Evolutionary conservation across 2,797 vertebrate species (phyloP), one percentile per base, ranked within the genome.

Genomic region (Spheniscus humboldti): DNA sequence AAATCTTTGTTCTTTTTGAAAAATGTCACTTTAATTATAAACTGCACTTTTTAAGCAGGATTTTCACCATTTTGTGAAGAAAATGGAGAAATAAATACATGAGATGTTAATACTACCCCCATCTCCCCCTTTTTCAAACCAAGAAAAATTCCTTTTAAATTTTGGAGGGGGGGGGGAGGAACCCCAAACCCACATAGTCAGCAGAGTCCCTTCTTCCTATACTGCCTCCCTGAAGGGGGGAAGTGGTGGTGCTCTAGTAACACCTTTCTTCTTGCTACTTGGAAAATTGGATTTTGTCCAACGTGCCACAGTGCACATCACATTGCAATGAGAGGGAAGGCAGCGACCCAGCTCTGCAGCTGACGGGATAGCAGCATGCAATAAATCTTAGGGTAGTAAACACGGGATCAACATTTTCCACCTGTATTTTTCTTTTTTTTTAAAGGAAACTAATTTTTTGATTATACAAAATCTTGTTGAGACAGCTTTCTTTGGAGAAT

Each of bases 221-320:
- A 2, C 11, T 6, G 22, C 22, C 31, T 7, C 25, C 24, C 3
- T 2, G 3, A 13, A 13, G 55, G 17, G 35, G 37, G 11, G 48
- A 33, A 25, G 63, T 0, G 18, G 9, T 45, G 48, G 18, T 10
- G 2, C 18, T 23, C 27, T 6, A 10, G 39, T 23, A 33, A 56
- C 48, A 33, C 31, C n/a, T 68, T 60, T 35, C 55, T 53, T 16
- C 53, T 47, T 28, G 15, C 39, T 47, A 12, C 47, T 48, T 19
- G 47, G 75, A 47, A 53, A 73, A 59, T 7, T 22, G 82, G 53
- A 28, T 48, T 74, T 68, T 37, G 10, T 24, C 30, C 0, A 5
- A 39, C 22, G 1, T 2, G 31, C 39, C 30, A 10, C 9, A 4
- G 39, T 4, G 11, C 48, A 9, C 4, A 3, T 24, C 2, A 7